phyloP scores from a whole-genome alignment of 2,888 invertebrate genomes.

The Idaea aversata region DNA sequence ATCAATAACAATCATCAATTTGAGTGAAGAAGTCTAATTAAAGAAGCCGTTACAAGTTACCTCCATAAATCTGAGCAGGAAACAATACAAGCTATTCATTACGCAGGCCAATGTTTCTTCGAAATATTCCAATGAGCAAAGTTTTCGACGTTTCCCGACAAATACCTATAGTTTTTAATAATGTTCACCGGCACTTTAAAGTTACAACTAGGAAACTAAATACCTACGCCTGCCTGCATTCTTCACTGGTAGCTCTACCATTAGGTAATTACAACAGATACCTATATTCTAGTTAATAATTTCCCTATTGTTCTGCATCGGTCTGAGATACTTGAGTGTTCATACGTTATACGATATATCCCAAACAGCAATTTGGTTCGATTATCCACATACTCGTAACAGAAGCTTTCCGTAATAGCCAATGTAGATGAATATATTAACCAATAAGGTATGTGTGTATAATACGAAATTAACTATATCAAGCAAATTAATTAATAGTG shows the following conservation, averaged over 20 bases:
- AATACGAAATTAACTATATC: background rate
- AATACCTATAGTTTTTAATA: conserved; percentile 75
- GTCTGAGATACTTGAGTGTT: conserved; percentile 11
- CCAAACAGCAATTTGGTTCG: conserved; percentile 18
- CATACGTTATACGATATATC: conserved; percentile 13
- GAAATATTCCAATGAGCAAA: conserved; percentile 74
- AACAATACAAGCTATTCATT: conserved; percentile 78
- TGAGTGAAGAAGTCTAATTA: conserved; percentile 77
- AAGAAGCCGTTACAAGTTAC: conserved; percentile 80
- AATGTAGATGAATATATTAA: conserved; percentile 4
- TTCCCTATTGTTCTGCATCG: conserved; percentile 16
- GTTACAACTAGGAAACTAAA: conserved; percentile 50
- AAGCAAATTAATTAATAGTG: conserved; percentile 3
- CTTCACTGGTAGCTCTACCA: background rate
- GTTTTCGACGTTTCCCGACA: conserved; percentile 45
- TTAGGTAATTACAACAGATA: background rate
- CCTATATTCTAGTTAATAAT: conserved; percentile 13
- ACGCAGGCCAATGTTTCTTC: conserved; percentile 67
- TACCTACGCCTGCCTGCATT: conserved; percentile 16
- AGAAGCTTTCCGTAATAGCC: conserved; percentile 10
- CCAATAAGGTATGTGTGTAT: conserved; percentile 1
- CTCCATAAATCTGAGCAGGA: conserved; percentile 76
- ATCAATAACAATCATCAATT: conserved; percentile 78
- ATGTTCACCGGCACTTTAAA: conserved; percentile 53
- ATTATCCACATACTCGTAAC: conserved; percentile 13